Base-by-base conservation (phyloP, 2,797 vertebrate genomes). In the Leptoclinus maculatus region DNA sequence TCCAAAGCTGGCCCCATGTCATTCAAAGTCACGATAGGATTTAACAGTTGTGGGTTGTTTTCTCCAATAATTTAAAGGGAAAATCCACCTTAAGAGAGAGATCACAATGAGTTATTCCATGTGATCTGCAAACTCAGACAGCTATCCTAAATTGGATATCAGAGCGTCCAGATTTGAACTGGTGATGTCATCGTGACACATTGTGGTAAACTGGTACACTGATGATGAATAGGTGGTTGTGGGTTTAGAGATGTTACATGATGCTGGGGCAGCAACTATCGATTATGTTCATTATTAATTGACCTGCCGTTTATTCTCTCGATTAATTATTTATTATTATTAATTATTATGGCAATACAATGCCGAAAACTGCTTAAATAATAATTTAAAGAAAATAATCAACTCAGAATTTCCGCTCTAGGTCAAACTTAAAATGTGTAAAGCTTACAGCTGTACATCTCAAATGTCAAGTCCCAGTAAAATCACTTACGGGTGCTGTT, bases 141-240 rank as follows among this genome's bases (percentile, higher is more conserved):
- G 71, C 66, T 59, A 64, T 58, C 57, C 10, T 17, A 51, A 75
- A 64, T 14, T 75, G 66, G 39, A 79, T 41, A 74, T 47, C 39
- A 70, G 36, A 49, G 45, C 62, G 59, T 41, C 38, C 38, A 39
- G 36, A 27, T 75, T 39, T 78, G 21, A 79, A 60, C 9, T 38
- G 75, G 39, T 71, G 75, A 84, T 57, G 64, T 62, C 70, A 79
- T 64, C 13, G 11, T 71, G 73, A 60, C 29, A 72, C 56, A 10
- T 2, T 23, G 39, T 34, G 4, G n/a, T 71, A n/a, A 47, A 47
- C n/a, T 54, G 13, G 47, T 29, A 5, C 36, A n/a, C 62, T 63
- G 66, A 38, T 9, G 4, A 51, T 56, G 9, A 72, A 25, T 45
- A 54, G 21, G 17, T 41, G 49, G 71, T 21, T 45, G 21, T 34